phyloP scores from a whole-genome alignment of 1,140 invertebrate species.

The Sminthurides bifidus region DNA sequence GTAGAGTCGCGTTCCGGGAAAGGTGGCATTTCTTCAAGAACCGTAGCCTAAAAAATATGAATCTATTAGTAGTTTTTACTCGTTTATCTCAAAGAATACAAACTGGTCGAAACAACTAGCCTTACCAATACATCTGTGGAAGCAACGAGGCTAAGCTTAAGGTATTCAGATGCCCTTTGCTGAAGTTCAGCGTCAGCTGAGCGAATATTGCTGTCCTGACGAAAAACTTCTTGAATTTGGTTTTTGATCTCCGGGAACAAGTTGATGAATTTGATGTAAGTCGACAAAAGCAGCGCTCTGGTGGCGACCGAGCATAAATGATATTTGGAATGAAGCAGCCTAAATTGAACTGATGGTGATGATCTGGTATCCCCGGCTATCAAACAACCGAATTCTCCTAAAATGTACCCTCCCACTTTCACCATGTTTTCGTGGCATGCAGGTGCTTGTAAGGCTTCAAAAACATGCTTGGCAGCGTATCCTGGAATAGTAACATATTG shows the following conservation, averaged over 20 bases:
- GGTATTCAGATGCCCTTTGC: slow-evolving; percentile 94
- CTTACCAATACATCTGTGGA: slow-evolving; percentile 84
- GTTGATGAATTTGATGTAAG: slow-evolving; percentile 99
- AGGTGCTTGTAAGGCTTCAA: slow-evolving; percentile 93
- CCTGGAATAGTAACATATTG: slow-evolving; percentile 35
- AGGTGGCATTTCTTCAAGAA: slow-evolving; percentile 99
- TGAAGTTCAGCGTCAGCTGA: slow-evolving; percentile 97
- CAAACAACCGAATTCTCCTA: slow-evolving; percentile 99
- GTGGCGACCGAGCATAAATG: slow-evolving; percentile 95
- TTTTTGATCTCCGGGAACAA: slow-evolving; percentile 96
- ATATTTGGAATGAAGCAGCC: slow-evolving; percentile 95
- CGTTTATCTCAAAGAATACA: not conserved
- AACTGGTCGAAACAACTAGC: not conserved
- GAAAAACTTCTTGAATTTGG: slow-evolving; percentile 92
- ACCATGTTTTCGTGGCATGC: slow-evolving; percentile 99
- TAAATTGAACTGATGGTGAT: slow-evolving; percentile 89
- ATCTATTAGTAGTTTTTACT: slow-evolving; percentile 2
- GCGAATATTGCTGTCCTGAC: slow-evolving; percentile 87
- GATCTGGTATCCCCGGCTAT: slow-evolving; percentile 97
- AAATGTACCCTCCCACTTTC: slow-evolving; percentile 98
- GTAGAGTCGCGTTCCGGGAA: slow-evolving; percentile 98
- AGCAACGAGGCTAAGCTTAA: slow-evolving; percentile 90
- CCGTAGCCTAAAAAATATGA: slow-evolving; percentile 58
- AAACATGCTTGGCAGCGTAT: slow-evolving; percentile 98
- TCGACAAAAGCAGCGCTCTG: slow-evolving; percentile 86